Base-by-base conservation (phyloP, 1,140 invertebrate species). In the Microplitis mediator region DNA sequence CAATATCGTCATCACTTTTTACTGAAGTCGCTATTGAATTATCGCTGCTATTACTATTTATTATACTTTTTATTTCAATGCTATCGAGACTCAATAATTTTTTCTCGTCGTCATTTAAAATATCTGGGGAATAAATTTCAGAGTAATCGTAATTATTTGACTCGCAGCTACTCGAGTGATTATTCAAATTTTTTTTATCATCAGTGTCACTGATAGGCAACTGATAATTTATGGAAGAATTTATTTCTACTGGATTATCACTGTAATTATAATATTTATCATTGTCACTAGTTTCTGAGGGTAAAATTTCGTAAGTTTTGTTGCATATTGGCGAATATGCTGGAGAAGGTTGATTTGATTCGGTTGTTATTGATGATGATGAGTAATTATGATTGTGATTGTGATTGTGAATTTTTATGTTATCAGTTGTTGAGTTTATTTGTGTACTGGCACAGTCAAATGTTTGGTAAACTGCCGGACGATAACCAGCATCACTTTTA, bases 171-270 rank as follows among this genome's bases (percentile, higher is more conserved):
- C 14, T 39, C 23, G 23, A 23, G 5, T 65, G 74, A 39, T 83
- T 79, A 50, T 81, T 79, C 60, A 80, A 23, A 23, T 23, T 78
- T 4, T 81, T 74, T 31, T 77, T 72, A 6, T 83, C 81, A 51
- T 82, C 81, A 9, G 76, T 81, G 35, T 84, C 80, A 54, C 81
- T 83, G 23, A 81, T 82, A 0, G 81, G 80, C 4, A 82, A 74
- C 31, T 83, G 81, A 62, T 83, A 82, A 60, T 77, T 78, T 1
- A 54, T 14, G 35, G 3, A 67, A 39, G 34, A 67, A 69, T 58
- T 23, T 23, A 23, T 81, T 76, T 3, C 36, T 45, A 51, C 71
- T 52, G 13, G 32, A 62, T 35, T 54, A 13, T 6, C 9, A 67
- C 50, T 23, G 31, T 39, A 32, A 9, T 39, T 52, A 39, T 62